These are phyloP conservation scores for Tauraco erythrolophus DNA, from an alignment of 2,113 vertebrate species.

Conservation along the genomic window DNA sequence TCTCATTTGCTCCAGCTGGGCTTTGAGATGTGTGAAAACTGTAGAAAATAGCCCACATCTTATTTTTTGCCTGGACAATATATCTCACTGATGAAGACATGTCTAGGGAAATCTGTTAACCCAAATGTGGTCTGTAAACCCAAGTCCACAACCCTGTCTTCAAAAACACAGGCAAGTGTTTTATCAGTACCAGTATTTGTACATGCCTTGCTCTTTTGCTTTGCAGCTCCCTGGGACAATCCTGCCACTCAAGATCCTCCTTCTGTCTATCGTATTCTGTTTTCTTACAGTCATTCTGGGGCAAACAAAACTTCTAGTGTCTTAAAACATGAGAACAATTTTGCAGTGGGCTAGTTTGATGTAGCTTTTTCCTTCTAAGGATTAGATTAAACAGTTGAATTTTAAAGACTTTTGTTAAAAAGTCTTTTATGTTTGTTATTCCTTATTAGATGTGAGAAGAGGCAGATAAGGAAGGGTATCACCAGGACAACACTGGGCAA, in stretches of 20 bases:
- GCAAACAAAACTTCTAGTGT: background rate
- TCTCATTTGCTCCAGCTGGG: background rate
- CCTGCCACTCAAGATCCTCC: background rate
- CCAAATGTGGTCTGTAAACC: background rate
- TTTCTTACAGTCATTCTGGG: background rate
- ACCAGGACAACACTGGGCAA: background rate
- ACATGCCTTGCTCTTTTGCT: background rate
- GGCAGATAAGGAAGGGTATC: background rate
- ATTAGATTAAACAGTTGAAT: background rate
- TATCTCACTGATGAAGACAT: constrained; percentile 26
- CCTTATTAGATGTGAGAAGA: background rate
- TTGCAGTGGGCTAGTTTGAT: background rate
- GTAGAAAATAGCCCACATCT: background rate
- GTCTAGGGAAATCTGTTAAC: constrained; percentile 10
- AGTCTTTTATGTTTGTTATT: background rate
- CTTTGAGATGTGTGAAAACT: background rate
- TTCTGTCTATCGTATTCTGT: background rate
- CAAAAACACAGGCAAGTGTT: background rate
- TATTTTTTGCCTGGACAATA: background rate
- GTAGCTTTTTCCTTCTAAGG: background rate
- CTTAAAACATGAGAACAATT: background rate
- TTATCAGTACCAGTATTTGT: background rate
- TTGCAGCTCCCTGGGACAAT: background rate
- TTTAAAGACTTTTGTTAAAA: background rate
- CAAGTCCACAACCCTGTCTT: background rate